phyloP scores from a whole-genome alignment of 2,797 vertebrate species.

The Thaleichthys pacificus region DNA sequence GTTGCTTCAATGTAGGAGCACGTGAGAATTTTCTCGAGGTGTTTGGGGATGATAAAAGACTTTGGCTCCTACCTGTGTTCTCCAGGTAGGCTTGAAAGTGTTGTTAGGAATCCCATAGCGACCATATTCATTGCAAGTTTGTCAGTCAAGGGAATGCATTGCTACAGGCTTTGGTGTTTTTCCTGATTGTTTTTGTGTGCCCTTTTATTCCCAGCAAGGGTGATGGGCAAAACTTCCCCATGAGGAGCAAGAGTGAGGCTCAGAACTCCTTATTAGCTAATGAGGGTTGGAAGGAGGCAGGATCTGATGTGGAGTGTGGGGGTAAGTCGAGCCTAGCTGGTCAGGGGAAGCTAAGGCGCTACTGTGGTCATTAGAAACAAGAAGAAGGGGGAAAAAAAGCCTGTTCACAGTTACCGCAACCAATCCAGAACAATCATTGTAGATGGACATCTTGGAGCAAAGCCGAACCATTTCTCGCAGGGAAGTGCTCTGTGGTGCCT shows the following conservation, averaged over 20 bases:
- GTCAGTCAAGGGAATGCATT: too few species aligned
- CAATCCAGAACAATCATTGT: slow-evolving; percentile 2
- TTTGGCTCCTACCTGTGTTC: slow-evolving; percentile 78
- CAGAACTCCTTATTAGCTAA: slow-evolving; percentile 13
- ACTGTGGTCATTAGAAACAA: slow-evolving; percentile 12
- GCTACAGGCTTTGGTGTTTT: neutral
- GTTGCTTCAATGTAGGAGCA: slow-evolving; percentile 79
- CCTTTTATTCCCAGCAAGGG: slow-evolving; percentile 19
- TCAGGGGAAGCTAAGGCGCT: neutral
- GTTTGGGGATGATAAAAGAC: slow-evolving; percentile 77
- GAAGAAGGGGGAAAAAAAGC: neutral
- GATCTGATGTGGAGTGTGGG: slow-evolving; percentile 12
- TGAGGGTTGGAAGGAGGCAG: neutral
- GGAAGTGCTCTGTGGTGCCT: neutral
- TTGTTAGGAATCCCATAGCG: too few species aligned
- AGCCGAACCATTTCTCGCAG: neutral
- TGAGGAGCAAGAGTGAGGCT: slow-evolving; percentile 13
- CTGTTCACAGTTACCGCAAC: neutral
- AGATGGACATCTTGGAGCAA: slow-evolving; percentile 5
- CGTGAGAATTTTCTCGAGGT: slow-evolving; percentile 79
- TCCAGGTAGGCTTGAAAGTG: slow-evolving; percentile 66
- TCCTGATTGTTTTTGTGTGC: neutral
- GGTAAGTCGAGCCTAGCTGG: neutral
- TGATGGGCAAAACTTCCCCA: slow-evolving; percentile 27
- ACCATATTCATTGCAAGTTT: too few species aligned